phyloP scores from a whole-genome alignment of 2,888 invertebrate species.

The Drosophila anomelani region DNA sequence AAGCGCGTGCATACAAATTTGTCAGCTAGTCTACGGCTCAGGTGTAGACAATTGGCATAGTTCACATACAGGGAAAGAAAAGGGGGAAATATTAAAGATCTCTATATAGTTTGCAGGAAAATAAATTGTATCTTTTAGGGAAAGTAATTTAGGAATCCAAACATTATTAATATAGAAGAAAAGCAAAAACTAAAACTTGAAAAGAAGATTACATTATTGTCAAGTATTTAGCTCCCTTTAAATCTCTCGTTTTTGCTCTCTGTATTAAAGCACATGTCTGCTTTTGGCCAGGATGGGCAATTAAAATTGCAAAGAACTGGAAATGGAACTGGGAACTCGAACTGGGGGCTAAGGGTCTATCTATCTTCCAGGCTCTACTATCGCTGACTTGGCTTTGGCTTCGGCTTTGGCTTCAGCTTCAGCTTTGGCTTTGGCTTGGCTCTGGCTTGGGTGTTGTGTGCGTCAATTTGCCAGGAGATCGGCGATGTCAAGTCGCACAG shows the following conservation, averaged over 20 bases:
- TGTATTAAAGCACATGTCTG: constrained; percentile 1
- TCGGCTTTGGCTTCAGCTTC: background rate
- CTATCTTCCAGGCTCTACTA: constrained; percentile 14
- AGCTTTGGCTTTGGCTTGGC: constrained; percentile 1
- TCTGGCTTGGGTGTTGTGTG: constrained; percentile 46
- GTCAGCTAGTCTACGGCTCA: constrained; percentile 76
- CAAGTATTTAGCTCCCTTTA: background rate
- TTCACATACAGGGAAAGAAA: constrained; percentile 65
- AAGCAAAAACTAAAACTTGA: too few species aligned
- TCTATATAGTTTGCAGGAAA: background rate
- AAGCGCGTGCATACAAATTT: constrained; percentile 83
- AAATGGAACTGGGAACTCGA: constrained; percentile 21
- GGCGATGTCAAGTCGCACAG: constrained; percentile 58
- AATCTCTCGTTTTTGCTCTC: background rate
- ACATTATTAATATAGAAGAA: background rate
- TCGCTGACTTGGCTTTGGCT: constrained; percentile 17
- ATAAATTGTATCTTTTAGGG: background rate
- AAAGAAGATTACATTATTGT: background rate
- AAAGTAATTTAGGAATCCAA: background rate
- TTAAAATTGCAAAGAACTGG: constrained; percentile 64
- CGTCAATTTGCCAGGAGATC: constrained; percentile 75
- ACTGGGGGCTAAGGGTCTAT: constrained; percentile 45
- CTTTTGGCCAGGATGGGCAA: constrained; percentile 71
- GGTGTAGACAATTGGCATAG: constrained; percentile 81
- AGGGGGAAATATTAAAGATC: too few species aligned